Conservation (phyloP, 2,113 vertebrate species). For the Apodemus speciosus region DNA sequence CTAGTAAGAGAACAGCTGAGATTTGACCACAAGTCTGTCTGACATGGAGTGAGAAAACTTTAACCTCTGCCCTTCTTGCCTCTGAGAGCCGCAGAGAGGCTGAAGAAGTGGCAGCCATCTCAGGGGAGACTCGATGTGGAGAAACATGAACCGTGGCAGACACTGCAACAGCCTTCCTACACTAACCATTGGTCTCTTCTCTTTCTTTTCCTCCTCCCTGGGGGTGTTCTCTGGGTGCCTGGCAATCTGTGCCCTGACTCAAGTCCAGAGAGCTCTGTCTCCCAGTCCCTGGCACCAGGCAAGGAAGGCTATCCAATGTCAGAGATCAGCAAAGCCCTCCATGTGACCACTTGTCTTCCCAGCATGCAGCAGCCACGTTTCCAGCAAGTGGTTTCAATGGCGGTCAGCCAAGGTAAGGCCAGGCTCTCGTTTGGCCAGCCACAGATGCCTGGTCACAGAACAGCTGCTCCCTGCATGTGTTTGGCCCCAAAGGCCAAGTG, state of each 20-base stretch:
- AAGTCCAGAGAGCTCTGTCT: slow-evolving; percentile 2
- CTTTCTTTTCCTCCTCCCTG: slow-evolving; percentile 43
- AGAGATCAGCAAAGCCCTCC: slow-evolving; percentile 60
- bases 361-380: not conserved
- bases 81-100: not conserved
- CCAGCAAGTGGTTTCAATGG: not conserved
- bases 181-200: not conserved
- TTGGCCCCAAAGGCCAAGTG: slow-evolving; percentile 35
- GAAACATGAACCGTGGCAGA: too few species aligned
- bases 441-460: not conserved
- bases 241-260: not conserved
- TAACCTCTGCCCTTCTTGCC: not conserved
- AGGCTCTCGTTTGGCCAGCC: not conserved
- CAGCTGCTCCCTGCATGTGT: not conserved
- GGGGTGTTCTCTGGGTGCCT: not conserved
- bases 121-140: not conserved
- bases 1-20: not conserved
- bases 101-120: not conserved
- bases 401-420: not conserved
- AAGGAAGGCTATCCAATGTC: slow-evolving; percentile 46
- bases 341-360: slow-evolving; percentile 26
- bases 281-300: slow-evolving; percentile 43
- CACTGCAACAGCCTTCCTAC: not conserved
- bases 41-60: not conserved
- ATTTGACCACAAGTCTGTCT: not conserved